Evolutionary conservation across 2,888 invertebrate species (phyloP).

Genomic region (Limnephilus rhombicus): DNA sequence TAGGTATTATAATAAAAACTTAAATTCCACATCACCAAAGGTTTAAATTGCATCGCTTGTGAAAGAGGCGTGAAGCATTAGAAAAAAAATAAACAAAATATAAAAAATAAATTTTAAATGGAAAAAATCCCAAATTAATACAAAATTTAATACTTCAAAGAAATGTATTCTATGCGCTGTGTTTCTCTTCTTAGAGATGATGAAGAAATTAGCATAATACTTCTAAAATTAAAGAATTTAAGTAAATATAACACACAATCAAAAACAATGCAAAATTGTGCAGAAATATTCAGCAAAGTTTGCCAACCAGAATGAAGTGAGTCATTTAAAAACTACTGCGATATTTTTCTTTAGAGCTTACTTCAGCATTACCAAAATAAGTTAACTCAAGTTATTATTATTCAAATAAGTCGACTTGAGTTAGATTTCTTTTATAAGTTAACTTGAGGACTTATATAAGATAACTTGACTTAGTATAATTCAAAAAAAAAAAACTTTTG

Average conservation of each 20-base stretch:
- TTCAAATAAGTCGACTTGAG: neutral
- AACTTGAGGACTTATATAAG: neutral
- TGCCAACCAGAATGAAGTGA: neutral
- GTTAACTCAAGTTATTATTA: neutral
- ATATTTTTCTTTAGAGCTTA: neutral
- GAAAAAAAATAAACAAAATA: neutral
- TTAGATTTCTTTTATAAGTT: neutral
- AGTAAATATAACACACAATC: neutral
- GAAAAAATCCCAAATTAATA: neutral
- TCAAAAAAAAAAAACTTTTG: neutral
- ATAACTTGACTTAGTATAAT: neutral
- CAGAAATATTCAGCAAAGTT: neutral
- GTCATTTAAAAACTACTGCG: neutral
- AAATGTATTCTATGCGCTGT: neutral
- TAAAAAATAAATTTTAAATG: neutral
- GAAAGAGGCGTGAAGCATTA: neutral
- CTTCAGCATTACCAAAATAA: neutral
- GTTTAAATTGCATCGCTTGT: neutral
- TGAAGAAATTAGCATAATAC: neutral
- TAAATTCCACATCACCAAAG: neutral
- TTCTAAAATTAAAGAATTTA: neutral
- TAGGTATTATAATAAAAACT: neutral
- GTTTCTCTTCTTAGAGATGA: neutral
- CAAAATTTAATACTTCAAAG: neutral
- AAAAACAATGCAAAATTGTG: neutral